These are phyloP conservation scores for Lymantria dispar DNA, from an alignment of 2,888 invertebrate genomes.

Conservation along the genomic window DNA sequence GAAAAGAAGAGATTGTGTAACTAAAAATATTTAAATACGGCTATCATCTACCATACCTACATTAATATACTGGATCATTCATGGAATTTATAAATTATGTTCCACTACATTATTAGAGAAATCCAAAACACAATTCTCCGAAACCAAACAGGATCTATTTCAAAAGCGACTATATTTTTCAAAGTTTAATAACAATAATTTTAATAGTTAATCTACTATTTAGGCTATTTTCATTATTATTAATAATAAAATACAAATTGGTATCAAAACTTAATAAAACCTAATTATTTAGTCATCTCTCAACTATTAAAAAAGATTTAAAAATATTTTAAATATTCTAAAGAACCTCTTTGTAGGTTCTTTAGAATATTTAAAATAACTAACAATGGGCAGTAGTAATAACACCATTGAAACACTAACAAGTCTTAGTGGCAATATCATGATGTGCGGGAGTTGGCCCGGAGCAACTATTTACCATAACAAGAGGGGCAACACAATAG, in stretches of 20 bases:
- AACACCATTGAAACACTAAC: constrained; percentile 46
- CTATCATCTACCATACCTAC: too few species aligned
- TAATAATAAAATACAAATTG: too few species aligned
- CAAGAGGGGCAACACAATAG: constrained; percentile 51
- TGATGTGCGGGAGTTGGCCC: constrained; percentile 35
- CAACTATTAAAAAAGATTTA: too few species aligned
- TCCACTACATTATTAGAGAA: neutral
- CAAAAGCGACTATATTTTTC: neutral
- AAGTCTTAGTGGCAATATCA: constrained; percentile 36
- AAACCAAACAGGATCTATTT: neutral
- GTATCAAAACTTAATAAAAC: too few species aligned
- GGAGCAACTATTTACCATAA: constrained; percentile 70
- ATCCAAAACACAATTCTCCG: neutral
- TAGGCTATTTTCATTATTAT: too few species aligned
- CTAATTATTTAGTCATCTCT: too few species aligned
- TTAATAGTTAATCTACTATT: neutral
- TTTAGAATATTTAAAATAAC: too few species aligned
- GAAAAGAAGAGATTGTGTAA: neutral
- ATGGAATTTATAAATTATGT: neutral
- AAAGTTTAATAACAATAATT: neutral
- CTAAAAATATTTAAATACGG: too few species aligned
- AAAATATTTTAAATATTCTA: neutral
- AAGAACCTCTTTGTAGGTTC: neutral
- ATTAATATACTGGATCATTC: too few species aligned
- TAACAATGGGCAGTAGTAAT: constrained; percentile 36